Evolutionary conservation across 2,888 invertebrate genomes (phyloP).

Genomic region (Polydrusus tereticollis): DNA sequence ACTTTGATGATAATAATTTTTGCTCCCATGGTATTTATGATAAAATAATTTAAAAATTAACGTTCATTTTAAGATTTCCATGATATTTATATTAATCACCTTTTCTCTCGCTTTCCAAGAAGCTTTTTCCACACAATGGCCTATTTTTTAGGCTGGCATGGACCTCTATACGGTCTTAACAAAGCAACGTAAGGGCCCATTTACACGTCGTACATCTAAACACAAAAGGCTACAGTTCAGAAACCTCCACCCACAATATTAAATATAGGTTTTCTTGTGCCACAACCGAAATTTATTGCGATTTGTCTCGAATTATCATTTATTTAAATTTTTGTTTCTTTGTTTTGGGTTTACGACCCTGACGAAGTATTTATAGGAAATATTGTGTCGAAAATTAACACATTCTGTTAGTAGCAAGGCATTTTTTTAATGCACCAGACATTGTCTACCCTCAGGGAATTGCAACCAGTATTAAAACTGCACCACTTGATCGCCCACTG

Average conservation of each 20-base stretch:
- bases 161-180: not conserved
- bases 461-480: constrained; percentile 2
- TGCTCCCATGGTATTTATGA: too few relatives aligned
- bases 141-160: not conserved
- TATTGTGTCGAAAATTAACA: too few relatives aligned
- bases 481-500: constrained; percentile 39
- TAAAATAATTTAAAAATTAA: too few relatives aligned
- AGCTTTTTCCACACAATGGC: constrained; percentile 13
- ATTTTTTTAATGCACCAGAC: not conserved
- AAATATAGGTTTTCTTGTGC: constrained; percentile 8
- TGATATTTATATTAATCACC: not conserved
- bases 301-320: too few relatives aligned
- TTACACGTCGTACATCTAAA: constrained; percentile 11
- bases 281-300: not conserved
- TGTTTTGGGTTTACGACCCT: too few relatives aligned
- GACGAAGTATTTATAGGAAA: too few relatives aligned
- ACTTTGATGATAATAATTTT: too few relatives aligned
- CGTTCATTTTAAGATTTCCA: not conserved
- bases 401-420: too few relatives aligned
- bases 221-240: constrained; percentile 16
- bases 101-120: not conserved
- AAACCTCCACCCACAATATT: constrained; percentile 13
- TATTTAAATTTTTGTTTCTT: too few relatives aligned
- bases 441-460: constrained; percentile 3
- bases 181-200: constrained; percentile 5